Conservation (phyloP, 2,113 vertebrate genomes). For the Hippocampus mohnikei region DNA sequence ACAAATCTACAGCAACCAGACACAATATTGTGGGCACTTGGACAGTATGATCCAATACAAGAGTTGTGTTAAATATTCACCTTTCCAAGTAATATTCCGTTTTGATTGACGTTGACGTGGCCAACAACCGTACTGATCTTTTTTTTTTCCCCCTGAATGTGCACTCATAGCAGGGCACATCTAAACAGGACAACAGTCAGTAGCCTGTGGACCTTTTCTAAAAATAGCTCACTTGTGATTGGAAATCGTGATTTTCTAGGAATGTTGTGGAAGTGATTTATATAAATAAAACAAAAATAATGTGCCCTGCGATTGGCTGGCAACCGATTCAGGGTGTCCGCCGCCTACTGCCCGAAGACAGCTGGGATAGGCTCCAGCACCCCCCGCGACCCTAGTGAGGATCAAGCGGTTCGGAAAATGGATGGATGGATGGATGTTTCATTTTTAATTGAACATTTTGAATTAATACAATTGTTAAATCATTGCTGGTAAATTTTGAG, state of each 20-base stretch:
- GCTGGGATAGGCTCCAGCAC: too few relatives aligned
- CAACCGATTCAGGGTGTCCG: too few relatives aligned
- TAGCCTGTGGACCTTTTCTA: background rate
- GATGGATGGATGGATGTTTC: too few relatives aligned
- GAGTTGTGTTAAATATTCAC: background rate
- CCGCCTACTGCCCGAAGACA: too few relatives aligned
- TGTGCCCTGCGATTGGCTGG: too few relatives aligned
- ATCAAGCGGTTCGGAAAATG: too few relatives aligned
- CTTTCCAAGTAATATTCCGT: background rate
- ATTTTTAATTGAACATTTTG: too few relatives aligned
- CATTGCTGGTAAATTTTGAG: background rate
- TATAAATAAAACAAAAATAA: too few relatives aligned
- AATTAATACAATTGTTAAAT: background rate
- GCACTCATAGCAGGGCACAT: background rate
- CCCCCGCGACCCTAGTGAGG: too few relatives aligned
- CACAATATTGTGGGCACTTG: background rate
- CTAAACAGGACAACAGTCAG: background rate
- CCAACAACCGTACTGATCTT: background rate
- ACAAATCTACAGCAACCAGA: background rate
- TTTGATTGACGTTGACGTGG: background rate
- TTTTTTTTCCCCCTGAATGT: background rate
- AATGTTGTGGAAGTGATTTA: background rate
- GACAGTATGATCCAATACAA: background rate
- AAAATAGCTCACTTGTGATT: background rate
- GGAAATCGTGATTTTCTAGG: background rate